Percentiles rank a stretch among this genome's conserved stretches.
phyloP scores from a whole-genome alignment of 2,797 vertebrate genomes.

The Peromyscus melanophrys region DNA sequence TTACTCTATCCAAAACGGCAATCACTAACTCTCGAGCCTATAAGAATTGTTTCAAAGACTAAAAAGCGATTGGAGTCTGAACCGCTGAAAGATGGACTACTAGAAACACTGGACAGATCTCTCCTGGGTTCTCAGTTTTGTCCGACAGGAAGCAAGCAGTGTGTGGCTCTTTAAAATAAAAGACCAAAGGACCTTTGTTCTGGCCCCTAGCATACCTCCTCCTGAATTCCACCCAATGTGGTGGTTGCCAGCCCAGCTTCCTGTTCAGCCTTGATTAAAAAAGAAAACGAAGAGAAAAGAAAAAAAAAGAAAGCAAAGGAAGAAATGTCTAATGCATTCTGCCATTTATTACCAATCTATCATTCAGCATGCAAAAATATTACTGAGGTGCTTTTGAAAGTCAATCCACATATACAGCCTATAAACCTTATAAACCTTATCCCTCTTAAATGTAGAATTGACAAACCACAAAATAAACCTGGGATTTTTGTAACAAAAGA shows the following conservation, averaged over 20 bases:
- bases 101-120: slow-evolving; percentile 75
- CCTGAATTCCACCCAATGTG: slow-evolving; percentile 84
- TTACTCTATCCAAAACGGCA: slow-evolving; percentile 82
- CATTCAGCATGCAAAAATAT: slow-evolving; percentile 50
- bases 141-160: slow-evolving; percentile 68
- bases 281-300: slow-evolving; percentile 69
- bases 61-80: slow-evolving; percentile 76
- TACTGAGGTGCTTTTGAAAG: slow-evolving; percentile 25
- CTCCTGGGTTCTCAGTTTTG: slow-evolving; percentile 65
- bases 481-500: background rate
- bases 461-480: slow-evolving; percentile 56
- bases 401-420: background rate
- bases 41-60: slow-evolving; percentile 85
- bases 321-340: slow-evolving; percentile 86
- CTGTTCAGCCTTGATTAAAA: slow-evolving; percentile 89
- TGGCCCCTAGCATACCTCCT: slow-evolving; percentile 51
- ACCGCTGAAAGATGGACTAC: slow-evolving; percentile 63
- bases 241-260: slow-evolving; percentile 88
- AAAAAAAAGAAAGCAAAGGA: slow-evolving; percentile 84
- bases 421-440: background rate
- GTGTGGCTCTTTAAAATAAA: slow-evolving; percentile 49
- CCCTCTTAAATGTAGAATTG: slow-evolving; percentile 63
- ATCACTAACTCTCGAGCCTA: slow-evolving; percentile 79
- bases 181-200: slow-evolving; percentile 91
- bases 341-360: slow-evolving; percentile 83